Percentiles rank a stretch among this genome's conserved stretches.
phyloP scores from a whole-genome alignment of 2,113 vertebrate genomes.

The Sakesphorus luctuosus region DNA sequence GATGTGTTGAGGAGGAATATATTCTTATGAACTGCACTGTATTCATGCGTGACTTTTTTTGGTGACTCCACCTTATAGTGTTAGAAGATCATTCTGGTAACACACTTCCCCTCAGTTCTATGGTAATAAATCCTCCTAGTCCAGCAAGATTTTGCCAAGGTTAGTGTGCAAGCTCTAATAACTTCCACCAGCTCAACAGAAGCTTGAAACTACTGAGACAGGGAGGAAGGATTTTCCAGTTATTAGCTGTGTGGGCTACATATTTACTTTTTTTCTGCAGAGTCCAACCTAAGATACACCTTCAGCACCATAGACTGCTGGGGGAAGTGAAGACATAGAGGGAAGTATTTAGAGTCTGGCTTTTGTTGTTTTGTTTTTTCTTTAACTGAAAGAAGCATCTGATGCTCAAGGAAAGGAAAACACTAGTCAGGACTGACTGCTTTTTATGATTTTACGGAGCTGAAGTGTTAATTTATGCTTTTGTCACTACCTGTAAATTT shows the following conservation, averaged over 20 bases:
- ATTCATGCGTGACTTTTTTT: background rate
- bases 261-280: background rate
- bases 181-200: background rate
- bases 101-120: background rate
- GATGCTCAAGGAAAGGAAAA: background rate
- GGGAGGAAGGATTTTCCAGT: background rate
- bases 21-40: background rate
- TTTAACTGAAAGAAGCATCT: background rate
- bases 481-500: background rate
- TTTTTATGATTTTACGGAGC: background rate
- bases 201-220: background rate
- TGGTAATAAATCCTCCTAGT: background rate
- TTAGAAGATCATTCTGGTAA: background rate
- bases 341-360: accelerated
- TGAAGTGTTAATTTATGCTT: background rate
- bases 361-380: background rate
- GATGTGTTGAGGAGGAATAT: background rate
- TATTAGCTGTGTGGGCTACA: background rate
- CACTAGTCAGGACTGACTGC: background rate
- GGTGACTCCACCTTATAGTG: background rate
- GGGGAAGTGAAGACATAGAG: background rate
- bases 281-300: background rate
- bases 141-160: background rate
- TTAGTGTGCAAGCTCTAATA: background rate
- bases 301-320: background rate